These are phyloP conservation scores for Drosophila mercatorum DNA, from an alignment of 2,888 invertebrate species.

Conservation along the genomic window DNA sequence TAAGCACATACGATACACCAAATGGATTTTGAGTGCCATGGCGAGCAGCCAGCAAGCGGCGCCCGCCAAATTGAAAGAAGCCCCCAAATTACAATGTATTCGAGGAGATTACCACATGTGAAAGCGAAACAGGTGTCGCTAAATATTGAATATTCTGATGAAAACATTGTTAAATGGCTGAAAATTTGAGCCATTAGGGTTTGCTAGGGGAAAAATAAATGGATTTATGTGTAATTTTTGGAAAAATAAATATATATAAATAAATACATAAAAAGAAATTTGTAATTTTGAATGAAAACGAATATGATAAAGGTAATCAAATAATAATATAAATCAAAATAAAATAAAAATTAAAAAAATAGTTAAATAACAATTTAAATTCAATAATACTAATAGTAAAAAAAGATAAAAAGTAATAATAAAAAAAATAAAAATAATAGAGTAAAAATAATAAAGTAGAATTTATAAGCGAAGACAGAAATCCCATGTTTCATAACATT, in stretches of 20 bases:
- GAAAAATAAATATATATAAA: not conserved
- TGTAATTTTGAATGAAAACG: no score
- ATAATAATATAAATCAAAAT: no score
- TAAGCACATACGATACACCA: conserved; percentile 57
- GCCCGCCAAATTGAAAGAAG: conserved; percentile 1
- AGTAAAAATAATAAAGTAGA: no score
- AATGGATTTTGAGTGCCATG: conserved; percentile 12
- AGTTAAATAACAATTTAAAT: no score
- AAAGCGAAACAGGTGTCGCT: conserved; percentile 3
- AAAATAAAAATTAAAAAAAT: no score
- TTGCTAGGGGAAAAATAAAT: not conserved
- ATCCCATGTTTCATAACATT: no score
- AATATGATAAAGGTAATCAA: no score
- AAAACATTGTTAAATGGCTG: not conserved
- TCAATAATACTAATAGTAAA: no score
- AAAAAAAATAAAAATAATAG: no score
- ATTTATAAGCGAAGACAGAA: no score
- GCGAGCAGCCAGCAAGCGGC: conserved; percentile 2
- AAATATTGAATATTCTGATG: not conserved
- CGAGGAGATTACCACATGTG: conserved; percentile 4
- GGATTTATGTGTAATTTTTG: not conserved
- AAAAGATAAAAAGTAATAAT: no score
- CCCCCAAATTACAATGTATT: conserved; percentile 20
- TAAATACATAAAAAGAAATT: not conserved
- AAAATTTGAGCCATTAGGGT: not conserved